phyloP scores from a whole-genome alignment of 2,888 invertebrate genomes.

The Strigamia maritima region DNA sequence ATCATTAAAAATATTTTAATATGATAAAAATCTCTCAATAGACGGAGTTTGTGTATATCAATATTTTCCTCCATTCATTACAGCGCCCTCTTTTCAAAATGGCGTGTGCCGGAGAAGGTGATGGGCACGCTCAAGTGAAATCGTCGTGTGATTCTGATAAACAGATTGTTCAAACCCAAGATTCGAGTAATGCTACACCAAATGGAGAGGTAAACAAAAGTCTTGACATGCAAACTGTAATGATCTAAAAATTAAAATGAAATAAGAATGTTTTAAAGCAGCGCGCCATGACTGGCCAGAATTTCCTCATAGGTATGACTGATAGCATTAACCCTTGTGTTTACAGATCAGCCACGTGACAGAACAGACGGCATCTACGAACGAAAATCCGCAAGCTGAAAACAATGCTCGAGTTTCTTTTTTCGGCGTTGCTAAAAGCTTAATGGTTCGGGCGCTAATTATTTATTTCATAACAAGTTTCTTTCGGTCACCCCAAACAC shows the following conservation, averaged over 20 bases:
- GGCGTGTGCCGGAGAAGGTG: conserved; percentile 15
- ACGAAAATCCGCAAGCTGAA: not conserved
- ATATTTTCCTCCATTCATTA: no score
- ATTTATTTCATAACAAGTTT: conserved; percentile 90
- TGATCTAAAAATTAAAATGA: not conserved
- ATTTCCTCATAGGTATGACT: not conserved
- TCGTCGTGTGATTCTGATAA: not conserved
- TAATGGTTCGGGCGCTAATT: conserved; percentile 81
- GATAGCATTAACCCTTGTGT: not conserved
- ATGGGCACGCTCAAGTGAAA: conserved; percentile 3
- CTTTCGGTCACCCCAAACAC: conserved; percentile 64
- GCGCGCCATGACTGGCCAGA: not conserved
- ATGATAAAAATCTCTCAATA: not conserved
- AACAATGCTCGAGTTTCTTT: conserved; percentile 58
- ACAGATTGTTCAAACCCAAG: not conserved
- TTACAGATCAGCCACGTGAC: not conserved
- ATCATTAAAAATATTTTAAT: not conserved
- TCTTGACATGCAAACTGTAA: not conserved
- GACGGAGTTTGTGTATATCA: not conserved
- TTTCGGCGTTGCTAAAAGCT: conserved; percentile 77
- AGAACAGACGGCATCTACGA: not conserved
- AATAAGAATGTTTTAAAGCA: not conserved
- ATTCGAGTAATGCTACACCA: not conserved
- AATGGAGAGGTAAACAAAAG: conserved; percentile 3
- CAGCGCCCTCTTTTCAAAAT: conserved; percentile 26